phyloP scores from a whole-genome alignment of 2,888 invertebrate genomes.

The Hypercompe scribonia region DNA sequence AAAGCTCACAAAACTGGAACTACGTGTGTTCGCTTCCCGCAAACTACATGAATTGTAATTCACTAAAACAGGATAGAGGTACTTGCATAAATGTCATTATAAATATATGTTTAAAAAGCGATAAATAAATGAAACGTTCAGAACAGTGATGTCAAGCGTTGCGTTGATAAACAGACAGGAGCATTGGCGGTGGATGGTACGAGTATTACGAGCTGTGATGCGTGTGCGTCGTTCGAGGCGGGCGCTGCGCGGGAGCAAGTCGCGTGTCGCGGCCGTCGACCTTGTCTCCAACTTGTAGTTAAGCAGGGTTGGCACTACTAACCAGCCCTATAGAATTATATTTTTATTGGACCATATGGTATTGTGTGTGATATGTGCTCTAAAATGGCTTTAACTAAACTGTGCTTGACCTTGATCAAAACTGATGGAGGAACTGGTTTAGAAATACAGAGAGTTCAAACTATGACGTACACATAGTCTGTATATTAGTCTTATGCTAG shows the following conservation, averaged over 20 bases:
- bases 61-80: background rate
- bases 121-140: background rate
- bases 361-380: background rate
- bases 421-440: too few relatives aligned
- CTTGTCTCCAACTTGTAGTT: constrained; percentile 46
- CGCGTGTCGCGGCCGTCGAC: constrained; percentile 62
- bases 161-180: constrained; percentile 13
- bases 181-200: constrained; percentile 12
- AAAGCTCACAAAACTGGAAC: background rate
- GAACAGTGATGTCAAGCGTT: background rate
- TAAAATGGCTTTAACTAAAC: background rate
- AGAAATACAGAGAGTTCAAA: too few relatives aligned
- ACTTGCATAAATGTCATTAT: background rate
- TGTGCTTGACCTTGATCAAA: too few relatives aligned
- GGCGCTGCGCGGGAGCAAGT: constrained; percentile 43
- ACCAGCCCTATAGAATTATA: background rate
- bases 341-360: background rate
- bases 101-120: background rate
- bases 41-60: too few relatives aligned
- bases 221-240: constrained; percentile 3
- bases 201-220: constrained; percentile 11
- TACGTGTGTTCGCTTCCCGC: too few relatives aligned
- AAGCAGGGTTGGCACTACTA: constrained; percentile 20
- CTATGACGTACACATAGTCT: too few relatives aligned
- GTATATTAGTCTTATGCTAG: too few relatives aligned